phyloP scores from a whole-genome alignment of 2,888 invertebrate genomes.

The Caradrina clavipalpis region DNA sequence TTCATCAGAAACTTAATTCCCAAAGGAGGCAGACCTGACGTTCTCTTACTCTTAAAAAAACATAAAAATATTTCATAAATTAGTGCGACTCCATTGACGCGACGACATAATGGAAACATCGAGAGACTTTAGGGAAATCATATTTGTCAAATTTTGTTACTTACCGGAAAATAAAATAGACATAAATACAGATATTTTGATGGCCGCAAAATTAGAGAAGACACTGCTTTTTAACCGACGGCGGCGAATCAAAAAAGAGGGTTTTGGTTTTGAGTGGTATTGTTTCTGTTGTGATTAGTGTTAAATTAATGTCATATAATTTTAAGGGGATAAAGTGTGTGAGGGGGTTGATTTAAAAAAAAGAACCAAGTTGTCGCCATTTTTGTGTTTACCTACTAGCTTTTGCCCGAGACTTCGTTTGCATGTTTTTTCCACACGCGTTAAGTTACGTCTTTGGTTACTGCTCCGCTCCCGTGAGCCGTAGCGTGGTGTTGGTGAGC shows the following conservation, averaged over 20 bases:
- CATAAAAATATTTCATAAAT: slow-evolving; percentile 17
- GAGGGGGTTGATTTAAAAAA: not conserved
- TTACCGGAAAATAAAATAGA: not conserved
- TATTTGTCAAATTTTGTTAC: slow-evolving; percentile 5
- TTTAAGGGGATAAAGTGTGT: not conserved
- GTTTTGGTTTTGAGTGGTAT: no score
- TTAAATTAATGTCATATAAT: not conserved
- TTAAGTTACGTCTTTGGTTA: no score
- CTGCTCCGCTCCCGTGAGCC: no score
- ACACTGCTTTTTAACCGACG: no score
- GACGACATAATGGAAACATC: not conserved
- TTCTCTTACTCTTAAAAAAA: slow-evolving; percentile 9
- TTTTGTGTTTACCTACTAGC: no score
- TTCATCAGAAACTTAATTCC: slow-evolving; percentile 6
- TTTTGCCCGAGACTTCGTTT: no score
- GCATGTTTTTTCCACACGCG: no score
- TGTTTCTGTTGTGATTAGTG: not conserved
- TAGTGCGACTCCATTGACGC: slow-evolving; percentile 8
- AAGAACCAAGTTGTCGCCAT: no score
- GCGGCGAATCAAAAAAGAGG: no score
- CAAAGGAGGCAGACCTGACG: not conserved
- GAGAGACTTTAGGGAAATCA: slow-evolving; percentile 31
- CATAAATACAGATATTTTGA: not conserved
- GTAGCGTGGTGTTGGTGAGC: no score
- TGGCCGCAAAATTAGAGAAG: not conserved